Percentiles rank a stretch among this genome's conserved stretches.
Evolutionary conservation across 2,113 vertebrate species (phyloP).

Genomic region (Tyrannus savana): DNA sequence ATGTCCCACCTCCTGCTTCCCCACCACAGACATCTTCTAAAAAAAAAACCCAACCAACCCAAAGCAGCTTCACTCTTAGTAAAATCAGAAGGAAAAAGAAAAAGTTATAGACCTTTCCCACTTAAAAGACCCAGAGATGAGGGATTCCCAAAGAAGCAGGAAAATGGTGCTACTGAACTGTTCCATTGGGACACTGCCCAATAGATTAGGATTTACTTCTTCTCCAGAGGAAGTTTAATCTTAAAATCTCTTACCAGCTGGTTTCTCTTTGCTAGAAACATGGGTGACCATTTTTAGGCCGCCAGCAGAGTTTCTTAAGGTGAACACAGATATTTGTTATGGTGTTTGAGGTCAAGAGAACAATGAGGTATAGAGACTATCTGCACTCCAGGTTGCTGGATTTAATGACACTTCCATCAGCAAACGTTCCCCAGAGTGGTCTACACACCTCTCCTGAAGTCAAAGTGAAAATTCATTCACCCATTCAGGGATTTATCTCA

Average conservation of each 20-base stretch:
- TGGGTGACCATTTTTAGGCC: neutral
- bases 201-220: neutral
- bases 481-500: slow-evolving; percentile 4
- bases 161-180: neutral
- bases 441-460: neutral
- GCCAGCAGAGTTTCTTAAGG: neutral
- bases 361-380: neutral
- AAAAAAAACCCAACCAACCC: neutral
- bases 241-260: neutral
- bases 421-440: neutral
- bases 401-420: neutral
- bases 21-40: neutral
- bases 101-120: neutral
- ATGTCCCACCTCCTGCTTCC: neutral
- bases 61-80: neutral
- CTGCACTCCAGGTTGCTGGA: neutral
- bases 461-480: neutral
- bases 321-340: neutral
- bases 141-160: neutral
- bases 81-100: neutral
- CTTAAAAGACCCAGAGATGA: neutral
- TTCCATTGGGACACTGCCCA: neutral
- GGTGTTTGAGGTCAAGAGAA: neutral
- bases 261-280: neutral
- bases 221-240: neutral